Evolutionary conservation across 2,888 invertebrate genomes (phyloP).

Genomic region (Netelia inedita): DNA sequence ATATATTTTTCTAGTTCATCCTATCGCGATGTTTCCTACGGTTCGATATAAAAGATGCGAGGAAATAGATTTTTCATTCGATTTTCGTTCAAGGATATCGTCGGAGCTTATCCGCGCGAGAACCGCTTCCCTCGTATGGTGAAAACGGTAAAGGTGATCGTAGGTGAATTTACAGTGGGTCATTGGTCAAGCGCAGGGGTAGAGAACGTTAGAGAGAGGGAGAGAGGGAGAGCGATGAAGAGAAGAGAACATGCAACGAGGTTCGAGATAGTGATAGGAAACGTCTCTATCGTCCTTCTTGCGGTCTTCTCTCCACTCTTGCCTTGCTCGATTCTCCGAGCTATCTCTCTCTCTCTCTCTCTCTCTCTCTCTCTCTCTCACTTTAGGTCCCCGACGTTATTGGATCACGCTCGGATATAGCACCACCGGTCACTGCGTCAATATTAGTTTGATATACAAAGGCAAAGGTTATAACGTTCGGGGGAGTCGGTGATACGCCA

Average conservation of each 20-base stretch:
- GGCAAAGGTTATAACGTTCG: conserved; percentile 72
- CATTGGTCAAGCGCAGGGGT: conserved; percentile 48
- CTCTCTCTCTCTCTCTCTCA: background rate
- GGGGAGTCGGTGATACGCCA: conserved; percentile 34
- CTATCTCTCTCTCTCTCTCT: conserved; percentile 5
- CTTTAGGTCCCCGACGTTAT: conserved; percentile 46
- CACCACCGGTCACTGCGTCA: conserved; percentile 70
- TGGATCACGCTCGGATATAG: conserved; percentile 62
- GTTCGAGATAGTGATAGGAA: conserved; percentile 49
- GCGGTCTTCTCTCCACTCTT: conserved; percentile 12
- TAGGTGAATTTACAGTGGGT: conserved; percentile 66
- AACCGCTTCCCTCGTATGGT: background rate
- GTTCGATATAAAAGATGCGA: background rate
- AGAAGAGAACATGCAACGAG: background rate
- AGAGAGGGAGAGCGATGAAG: background rate
- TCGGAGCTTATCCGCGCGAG: conserved; percentile 49
- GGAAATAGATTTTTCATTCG: conserved; percentile 24
- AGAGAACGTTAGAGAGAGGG: background rate
- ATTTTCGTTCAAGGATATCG: conserved; percentile 46
- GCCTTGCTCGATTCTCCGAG: background rate
- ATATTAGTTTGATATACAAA: conserved; percentile 78
- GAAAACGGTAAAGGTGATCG: conserved; percentile 56
- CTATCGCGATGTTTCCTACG: background rate
- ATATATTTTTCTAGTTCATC: background rate
- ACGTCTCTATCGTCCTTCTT: conserved; percentile 48